Evolutionary conservation across 2,113 vertebrate species (phyloP), one percentile per base, ranked within the genome.

Genomic region (Elephas maximus): DNA sequence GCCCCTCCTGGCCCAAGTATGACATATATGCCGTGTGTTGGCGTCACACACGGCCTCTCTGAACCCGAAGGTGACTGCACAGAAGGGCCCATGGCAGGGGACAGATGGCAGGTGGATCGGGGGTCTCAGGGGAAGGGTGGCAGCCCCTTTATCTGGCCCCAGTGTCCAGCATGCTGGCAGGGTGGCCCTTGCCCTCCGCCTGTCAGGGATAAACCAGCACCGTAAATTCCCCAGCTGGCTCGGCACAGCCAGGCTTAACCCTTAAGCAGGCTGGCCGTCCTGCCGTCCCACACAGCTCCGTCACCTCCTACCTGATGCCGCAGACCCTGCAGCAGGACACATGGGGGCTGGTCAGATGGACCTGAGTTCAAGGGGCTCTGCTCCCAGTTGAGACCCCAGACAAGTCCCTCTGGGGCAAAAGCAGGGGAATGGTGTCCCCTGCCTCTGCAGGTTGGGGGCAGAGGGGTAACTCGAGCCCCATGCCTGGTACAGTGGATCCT

Each of bases 201-300:
- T 44, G 57, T 45, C 6, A 44, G 81, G 65, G 48, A 83, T 26
- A 86, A 94, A 76, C 45, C 81, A 14, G 2, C 1, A 0, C 7
- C 4, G 21, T 24, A 6, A 24, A 21, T 21, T 18, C 3, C 37
- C 60, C 45, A 30, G 6, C 88, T 18, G n/a, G 57, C 23, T 48
- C 3, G 0, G 11, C 76, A 45, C 41, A 12, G 37, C 62, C 6
- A 77, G 65, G 51, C 44, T 78, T 78, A 65, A 81, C 78, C 65
- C 83, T 84, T 28, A 8, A 57, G 41, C 5, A 20, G 51, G 65
- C 53, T 28, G 94, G 28, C 0, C 3, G 0, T 1, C 3, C 33
- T 37, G 3, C 37, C 5, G 0, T 57, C 5, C 9, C 17, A 2
- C 44, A 0, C 2, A 0, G 69, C 51, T 60, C 60, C 0, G 0